Percentiles rank a stretch among this genome's conserved stretches.
phyloP scores from a whole-genome alignment of 2,888 invertebrate species.

The Pediacus dermestoides region DNA sequence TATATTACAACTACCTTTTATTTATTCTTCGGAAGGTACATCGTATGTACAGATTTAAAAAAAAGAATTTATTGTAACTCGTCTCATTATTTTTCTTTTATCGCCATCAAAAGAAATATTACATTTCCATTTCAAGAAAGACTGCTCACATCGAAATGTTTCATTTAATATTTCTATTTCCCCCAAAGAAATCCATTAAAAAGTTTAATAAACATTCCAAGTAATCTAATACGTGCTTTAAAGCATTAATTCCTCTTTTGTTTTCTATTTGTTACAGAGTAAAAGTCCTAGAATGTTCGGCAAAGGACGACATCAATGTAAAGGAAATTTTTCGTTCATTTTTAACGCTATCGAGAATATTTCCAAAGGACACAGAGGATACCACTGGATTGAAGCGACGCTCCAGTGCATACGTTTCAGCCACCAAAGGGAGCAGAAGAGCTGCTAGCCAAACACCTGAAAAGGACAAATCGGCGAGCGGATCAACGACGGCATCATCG shows the following conservation, averaged over 20 bases:
- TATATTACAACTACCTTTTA: no score
- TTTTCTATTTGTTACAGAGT: slow-evolving; percentile 53
- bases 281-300: slow-evolving; percentile 74
- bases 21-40: no score
- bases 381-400: slow-evolving; percentile 63
- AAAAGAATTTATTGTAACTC: no score
- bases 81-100: no score
- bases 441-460: slow-evolving; percentile 49
- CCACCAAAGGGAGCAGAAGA: slow-evolving; percentile 49
- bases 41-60: no score
- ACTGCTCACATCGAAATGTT: no score
- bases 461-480: slow-evolving; percentile 34
- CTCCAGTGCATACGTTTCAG: slow-evolving; percentile 69
- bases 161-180: slow-evolving; percentile 5
- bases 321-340: slow-evolving; percentile 78
- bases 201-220: slow-evolving; percentile 2
- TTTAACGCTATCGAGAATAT: slow-evolving; percentile 70
- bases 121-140: no score
- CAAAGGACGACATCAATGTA: slow-evolving; percentile 74
- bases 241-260: slow-evolving; percentile 1
- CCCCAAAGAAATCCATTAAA: neutral
- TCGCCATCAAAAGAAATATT: no score
- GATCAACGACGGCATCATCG: slow-evolving; percentile 15
- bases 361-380: slow-evolving; percentile 60
- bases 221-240: neutral